Conservation (phyloP, 2,888 invertebrate species). For the Phoronis australis region DNA sequence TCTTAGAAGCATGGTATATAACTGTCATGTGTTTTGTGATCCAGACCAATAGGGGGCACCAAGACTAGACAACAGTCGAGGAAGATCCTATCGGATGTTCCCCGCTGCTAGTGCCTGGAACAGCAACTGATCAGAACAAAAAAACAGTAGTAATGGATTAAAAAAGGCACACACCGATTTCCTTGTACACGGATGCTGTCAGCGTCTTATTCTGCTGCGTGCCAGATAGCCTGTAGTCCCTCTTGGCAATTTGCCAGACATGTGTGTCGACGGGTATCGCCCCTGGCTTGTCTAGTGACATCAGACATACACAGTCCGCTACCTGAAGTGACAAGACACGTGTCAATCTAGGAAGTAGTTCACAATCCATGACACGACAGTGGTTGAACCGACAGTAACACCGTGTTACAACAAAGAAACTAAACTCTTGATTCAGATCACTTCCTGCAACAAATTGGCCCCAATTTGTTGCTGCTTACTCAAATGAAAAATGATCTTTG, state of each 20-base stretch:
- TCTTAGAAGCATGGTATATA: no score
- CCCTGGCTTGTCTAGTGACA: conserved; percentile 84
- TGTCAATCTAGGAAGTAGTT: neutral
- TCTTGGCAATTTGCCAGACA: conserved; percentile 82
- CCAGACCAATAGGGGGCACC: no score
- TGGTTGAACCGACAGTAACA: neutral
- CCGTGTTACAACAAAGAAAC: neutral
- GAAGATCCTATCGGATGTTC: no score
- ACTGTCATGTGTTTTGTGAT: no score
- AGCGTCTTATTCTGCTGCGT: conserved; percentile 69
- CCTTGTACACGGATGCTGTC: conserved; percentile 75
- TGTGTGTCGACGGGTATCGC: conserved; percentile 95
- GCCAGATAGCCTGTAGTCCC: conserved; percentile 71
- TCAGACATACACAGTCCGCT: conserved; percentile 94
- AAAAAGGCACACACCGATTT: conserved; percentile 63
- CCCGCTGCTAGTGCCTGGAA: neutral
- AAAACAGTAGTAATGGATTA: no score
- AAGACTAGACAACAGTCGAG: no score
- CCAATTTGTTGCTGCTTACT: no score
- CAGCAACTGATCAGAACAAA: neutral
- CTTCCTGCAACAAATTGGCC: no score
- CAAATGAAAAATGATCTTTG: no score
- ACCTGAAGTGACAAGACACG: conserved; percentile 60
- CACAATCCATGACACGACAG: neutral
- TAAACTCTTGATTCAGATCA: neutral